Evolutionary conservation across 2,888 invertebrate genomes (phyloP), one percentile per base, ranked within the genome.

Genomic region (Ashinkailepas kermadecensis): DNA sequence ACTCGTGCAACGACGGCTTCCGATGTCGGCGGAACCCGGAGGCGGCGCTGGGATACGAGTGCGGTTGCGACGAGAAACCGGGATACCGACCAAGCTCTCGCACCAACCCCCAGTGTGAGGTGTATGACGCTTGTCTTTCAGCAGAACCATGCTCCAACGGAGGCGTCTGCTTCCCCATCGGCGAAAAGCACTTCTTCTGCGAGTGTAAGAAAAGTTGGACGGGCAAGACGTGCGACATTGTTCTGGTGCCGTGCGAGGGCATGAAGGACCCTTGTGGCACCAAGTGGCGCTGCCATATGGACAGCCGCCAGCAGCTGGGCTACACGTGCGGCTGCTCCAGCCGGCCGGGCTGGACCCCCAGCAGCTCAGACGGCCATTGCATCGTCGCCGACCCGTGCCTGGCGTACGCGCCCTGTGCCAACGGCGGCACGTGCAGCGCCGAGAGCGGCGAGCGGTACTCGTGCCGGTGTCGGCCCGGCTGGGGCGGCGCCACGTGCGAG

Each of bases 191-290:
- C 74, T 74, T 39, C 54, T 74, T 54, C 74, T 74, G 74, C 10
- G 74, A 74, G 54, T 74, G 74, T 54, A 74, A 74, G 54, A 74
- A 54, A 15, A 74, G 74, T 13, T 74, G 74, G 74, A 74, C 74
- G 9, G 74, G 74, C 1, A 54, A 18, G 74, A 74, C 74, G 54
- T 74, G 74, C 25, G 74, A 74, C 15, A 15, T 74, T 0, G 74
- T 74, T 18, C 74, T 74, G 18, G 54, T 54, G 54, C 74, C 74
- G 18, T 74, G 74, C 15, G 54, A 74, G 54, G 54, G 74, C 8
- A 74, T 54, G 23, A 18, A 54, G 54, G 7, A 74, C 54, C 10
- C 74, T 4, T 74, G 74, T 23, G 74, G 74, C 18, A 18, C 74
- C 13, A n/a, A 23, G 6, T 74, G 74, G 74, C 74, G 74, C 39